Conservation (phyloP, 1,140 invertebrate genomes). For the Platyscapa corneri region DNA sequence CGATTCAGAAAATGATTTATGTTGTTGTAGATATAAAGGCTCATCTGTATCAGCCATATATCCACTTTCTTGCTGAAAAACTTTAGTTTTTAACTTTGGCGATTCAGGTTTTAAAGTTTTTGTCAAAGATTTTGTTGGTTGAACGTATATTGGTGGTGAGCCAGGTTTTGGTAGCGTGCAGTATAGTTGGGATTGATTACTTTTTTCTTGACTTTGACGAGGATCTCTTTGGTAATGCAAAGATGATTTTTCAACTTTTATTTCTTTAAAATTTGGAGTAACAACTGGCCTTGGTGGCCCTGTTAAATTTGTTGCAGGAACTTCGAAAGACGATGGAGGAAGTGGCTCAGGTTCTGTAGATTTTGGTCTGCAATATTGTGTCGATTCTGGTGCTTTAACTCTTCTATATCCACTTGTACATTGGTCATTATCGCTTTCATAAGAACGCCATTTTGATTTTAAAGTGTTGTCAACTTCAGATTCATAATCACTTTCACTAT, state of each 20-base stretch:
- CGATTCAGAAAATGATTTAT: constrained; percentile 62
- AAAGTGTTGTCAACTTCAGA: constrained; percentile 78
- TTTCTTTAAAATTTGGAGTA: constrained; percentile 55
- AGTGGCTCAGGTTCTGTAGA: constrained; percentile 76
- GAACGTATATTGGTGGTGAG: constrained; percentile 75
- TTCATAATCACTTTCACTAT: constrained; percentile 82
- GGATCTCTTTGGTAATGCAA: constrained; percentile 63
- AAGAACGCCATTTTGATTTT: constrained; percentile 78
- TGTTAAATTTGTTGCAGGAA: constrained; percentile 73
- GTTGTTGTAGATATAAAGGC: constrained; percentile 64
- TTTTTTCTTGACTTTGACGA: constrained; percentile 65
- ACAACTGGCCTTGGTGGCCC: constrained; percentile 73
- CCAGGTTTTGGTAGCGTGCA: constrained; percentile 71
- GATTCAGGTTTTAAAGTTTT: constrained; percentile 74
- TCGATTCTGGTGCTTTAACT: constrained; percentile 74
- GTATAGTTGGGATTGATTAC: constrained; percentile 56
- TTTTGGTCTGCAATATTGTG: constrained; percentile 69
- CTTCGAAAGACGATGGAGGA: constrained; percentile 77
- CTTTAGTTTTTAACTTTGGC: constrained; percentile 76
- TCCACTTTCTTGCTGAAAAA: constrained; percentile 77
- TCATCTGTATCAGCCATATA: constrained; percentile 85
- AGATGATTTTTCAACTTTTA: constrained; percentile 60
- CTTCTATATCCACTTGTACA: constrained; percentile 71
- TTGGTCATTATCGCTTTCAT: constrained; percentile 81
- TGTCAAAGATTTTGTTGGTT: constrained; percentile 60